Conservation (phyloP, 2,888 invertebrate genomes). For the Dorcus parallelipipedus region DNA sequence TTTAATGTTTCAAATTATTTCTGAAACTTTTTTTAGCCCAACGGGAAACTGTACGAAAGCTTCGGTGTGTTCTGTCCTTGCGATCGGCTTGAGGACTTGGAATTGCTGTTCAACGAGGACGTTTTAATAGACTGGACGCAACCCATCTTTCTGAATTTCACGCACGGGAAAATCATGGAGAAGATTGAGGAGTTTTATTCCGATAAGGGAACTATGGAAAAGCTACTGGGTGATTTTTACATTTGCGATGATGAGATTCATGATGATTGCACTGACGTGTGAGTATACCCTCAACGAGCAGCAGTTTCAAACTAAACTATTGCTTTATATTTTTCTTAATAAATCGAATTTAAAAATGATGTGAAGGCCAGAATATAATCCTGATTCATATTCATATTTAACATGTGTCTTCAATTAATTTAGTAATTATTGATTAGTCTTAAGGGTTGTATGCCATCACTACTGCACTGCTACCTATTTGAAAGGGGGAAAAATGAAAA, state of each 20-base stretch:
- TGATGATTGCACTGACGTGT: conserved; percentile 24
- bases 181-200: conserved; percentile 72
- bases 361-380: too few species aligned
- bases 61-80: conserved; percentile 83
- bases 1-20: background rate
- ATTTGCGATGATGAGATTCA: conserved; percentile 64
- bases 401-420: too few species aligned
- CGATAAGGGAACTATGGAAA: conserved; percentile 62
- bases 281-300: background rate
- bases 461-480: too few species aligned
- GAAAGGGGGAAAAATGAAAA: too few species aligned
- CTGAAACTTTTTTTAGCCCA: conserved; percentile 60
- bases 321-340: too few species aligned
- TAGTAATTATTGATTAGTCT: too few species aligned
- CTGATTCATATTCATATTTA: too few species aligned
- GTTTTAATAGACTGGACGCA: conserved; percentile 74
- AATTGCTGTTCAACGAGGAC: conserved; percentile 72
- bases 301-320: background rate
- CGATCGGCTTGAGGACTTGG: conserved; percentile 68
- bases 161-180: conserved; percentile 76
- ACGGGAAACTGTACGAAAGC: conserved; percentile 76
- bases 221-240: conserved; percentile 78
- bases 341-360: too few species aligned
- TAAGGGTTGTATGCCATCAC: too few species aligned
- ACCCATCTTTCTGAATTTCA: conserved; percentile 83